A percentile compares a stretch with the other conserved stretches of the same genome.
phyloP scores from a whole-genome alignment of 64 coral and sea anemone species.

The Stichodactyla mertensii region DNA sequence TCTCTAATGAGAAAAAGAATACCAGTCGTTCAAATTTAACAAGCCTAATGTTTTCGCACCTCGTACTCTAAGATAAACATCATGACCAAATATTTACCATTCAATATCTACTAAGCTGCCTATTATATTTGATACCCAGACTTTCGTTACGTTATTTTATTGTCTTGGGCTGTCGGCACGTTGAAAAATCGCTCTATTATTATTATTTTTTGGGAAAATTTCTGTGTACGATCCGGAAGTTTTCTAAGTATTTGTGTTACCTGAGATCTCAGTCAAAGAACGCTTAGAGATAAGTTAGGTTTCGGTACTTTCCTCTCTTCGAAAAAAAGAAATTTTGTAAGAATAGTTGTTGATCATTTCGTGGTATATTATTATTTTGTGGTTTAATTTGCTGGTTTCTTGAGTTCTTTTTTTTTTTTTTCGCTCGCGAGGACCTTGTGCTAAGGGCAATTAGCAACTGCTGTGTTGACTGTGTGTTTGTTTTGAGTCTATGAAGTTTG shows the following conservation, averaged over 20 bases:
- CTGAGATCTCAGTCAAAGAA: background rate
- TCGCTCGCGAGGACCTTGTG: background rate
- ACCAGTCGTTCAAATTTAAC: background rate
- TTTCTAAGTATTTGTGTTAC: constrained; percentile 7
- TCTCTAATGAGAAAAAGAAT: background rate
- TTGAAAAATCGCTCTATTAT: background rate
- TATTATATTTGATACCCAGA: background rate
- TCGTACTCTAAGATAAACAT: constrained; percentile 5
- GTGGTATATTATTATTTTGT: background rate
- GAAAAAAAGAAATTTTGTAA: background rate
- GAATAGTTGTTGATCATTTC: background rate
- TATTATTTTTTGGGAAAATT: background rate
- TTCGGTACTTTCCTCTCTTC: background rate
- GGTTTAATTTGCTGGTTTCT: background rate
- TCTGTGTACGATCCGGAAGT: background rate
- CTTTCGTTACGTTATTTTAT: background rate
- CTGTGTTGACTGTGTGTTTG: constrained; percentile 19
- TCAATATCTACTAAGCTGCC: background rate
- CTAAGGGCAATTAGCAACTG: constrained; percentile 2
- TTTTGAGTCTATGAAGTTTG: background rate
- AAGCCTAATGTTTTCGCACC: constrained; percentile 11
- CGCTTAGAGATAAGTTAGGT: background rate
- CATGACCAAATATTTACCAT: constrained; percentile 1
- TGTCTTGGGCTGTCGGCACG: background rate
- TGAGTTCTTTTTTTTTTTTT: background rate